Base-by-base conservation (phyloP, 2,888 invertebrate species). In the Clostera curtula region DNA sequence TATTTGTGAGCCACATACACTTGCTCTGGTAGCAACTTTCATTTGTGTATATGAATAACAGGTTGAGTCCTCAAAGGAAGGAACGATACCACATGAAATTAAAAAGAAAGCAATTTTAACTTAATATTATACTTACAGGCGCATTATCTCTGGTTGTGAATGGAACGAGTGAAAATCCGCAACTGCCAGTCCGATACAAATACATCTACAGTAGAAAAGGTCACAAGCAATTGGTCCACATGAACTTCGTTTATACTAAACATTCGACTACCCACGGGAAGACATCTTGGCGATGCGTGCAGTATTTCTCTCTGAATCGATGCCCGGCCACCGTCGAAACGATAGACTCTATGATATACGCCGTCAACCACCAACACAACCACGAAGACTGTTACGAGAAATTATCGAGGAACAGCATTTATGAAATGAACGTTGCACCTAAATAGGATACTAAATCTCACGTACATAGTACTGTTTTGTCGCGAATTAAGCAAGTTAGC, bases 121-220 rank as follows among this genome's bases (percentile, higher is more conserved):
- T n/a, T 16, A 19, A 20, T 24, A 7, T 37, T 44, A 54, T 36
- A 31, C 21, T 72, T 77, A 1, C 80, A 84, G 84, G 76, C 63
- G 83, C 83, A 29, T 62, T 83, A 12, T 82, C 84, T 0, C 52
- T 83, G 40, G 83, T 83, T 10, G 56, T 80, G 49, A 82, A 77
- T 36, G 80, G 73, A 40, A 53, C 69, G 5, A 66, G 61, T 35
- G 79, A 80, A 32, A 70, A 53, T 36, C 68, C 68, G 17, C 58
- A 67, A 28, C 50, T 83, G 23, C 84, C 85, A 6, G 65, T 60
- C 11, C 66, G 79, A 18, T 85, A 84, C 56, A 83, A 75, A 41
- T 85, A 85, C 46, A 85, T 85, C 49, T 85, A 77, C 54, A 85
- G 85, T 52, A 72, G 85, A 31, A 85, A 85, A 47, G 85, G 85